phyloP scores from a whole-genome alignment of 2,888 invertebrate species.

The Eupithecia insigniata region DNA sequence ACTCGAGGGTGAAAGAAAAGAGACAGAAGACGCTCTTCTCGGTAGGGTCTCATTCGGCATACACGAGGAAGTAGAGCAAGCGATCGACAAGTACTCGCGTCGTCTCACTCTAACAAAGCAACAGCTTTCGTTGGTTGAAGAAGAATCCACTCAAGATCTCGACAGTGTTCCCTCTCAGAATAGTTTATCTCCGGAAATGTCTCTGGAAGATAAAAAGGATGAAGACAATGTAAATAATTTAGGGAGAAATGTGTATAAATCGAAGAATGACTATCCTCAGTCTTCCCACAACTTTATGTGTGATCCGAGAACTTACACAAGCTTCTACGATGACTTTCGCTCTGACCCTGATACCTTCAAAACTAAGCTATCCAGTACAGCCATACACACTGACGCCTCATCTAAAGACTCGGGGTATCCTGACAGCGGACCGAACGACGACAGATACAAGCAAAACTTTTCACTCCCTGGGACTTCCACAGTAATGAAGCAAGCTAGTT shows the following conservation, averaged over 20 bases:
- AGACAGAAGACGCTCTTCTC: conserved; percentile 50
- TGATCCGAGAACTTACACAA: conserved; percentile 68
- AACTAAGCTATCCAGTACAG: conserved; percentile 66
- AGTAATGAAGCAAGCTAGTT: conserved; percentile 55
- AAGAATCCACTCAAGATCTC: conserved; percentile 78
- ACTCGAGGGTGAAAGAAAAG: conserved; percentile 57
- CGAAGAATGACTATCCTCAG: conserved; percentile 50
- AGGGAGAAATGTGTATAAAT: conserved; percentile 48
- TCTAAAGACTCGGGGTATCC: conserved; percentile 80
- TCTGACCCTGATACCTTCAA: conserved; percentile 57
- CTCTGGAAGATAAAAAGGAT: conserved; percentile 56
- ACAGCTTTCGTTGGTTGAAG: conserved; percentile 80
- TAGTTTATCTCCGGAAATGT: conserved; percentile 68
- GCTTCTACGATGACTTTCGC: conserved; percentile 73
- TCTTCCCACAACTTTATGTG: conserved; percentile 54
- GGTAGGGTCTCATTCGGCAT: conserved; percentile 65
- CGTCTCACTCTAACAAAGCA: conserved; percentile 68
- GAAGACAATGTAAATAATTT: conserved; percentile 45
- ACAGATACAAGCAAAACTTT: conserved; percentile 65
- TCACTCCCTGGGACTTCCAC: conserved; percentile 66
- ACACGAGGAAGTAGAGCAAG: conserved; percentile 62
- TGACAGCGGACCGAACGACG: conserved; percentile 71
- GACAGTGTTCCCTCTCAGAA: conserved; percentile 75
- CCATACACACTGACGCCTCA: conserved; percentile 69
- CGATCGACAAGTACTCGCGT: conserved; percentile 67